Evolutionary conservation across 2,113 vertebrate genomes (phyloP), one percentile per base, ranked within the genome.

Genomic region (Turnix velox): DNA sequence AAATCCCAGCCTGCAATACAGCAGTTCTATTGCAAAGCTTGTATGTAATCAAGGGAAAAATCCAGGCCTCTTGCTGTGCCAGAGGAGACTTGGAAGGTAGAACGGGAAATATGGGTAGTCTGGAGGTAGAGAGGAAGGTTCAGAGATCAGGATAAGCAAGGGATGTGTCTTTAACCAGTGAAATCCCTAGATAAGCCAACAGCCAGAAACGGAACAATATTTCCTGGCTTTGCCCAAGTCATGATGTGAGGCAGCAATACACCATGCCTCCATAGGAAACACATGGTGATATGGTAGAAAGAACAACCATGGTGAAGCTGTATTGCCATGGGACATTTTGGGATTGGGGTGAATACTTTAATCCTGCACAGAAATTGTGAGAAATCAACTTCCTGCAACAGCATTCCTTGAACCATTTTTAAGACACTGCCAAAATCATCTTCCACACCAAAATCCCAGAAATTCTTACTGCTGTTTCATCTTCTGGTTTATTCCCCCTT

Each of bases 11-110:
- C 87, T 91, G 71, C 73, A 93, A 63, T 91, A 94, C 54, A 87
- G 66, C 39, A 39, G 87, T 91, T 84, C 49, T 39, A 84, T 76
- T 84, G 75, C 62, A 87, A 87, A 91, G 62, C 89, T 93, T 79
- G 42, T 91, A 58, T 76, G 87, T 73, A 93, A 96, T 93, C 89
- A 95, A 55, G 40, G 59, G 51, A 51, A 89, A 92, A 94, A 93
- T 76, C 30, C 39, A 57, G 84, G 54, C 15, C 14, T 76, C 91
- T 87, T 94, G 77, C 92, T 84, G 84, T 75, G 69, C 75, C 86
- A 86, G 92, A 88, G 80, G 87, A 79, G 77, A 81, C 13, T 68
- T 91, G 62, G 62, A 92, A 93, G 51, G 46, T 48, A 79, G 66
- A 92, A 78, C 27, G 89, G 75, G 92, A 95, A 93, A 89, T 79